Base-by-base conservation (phyloP, 2,113 vertebrate species). In the Polypterus bichir region DNA sequence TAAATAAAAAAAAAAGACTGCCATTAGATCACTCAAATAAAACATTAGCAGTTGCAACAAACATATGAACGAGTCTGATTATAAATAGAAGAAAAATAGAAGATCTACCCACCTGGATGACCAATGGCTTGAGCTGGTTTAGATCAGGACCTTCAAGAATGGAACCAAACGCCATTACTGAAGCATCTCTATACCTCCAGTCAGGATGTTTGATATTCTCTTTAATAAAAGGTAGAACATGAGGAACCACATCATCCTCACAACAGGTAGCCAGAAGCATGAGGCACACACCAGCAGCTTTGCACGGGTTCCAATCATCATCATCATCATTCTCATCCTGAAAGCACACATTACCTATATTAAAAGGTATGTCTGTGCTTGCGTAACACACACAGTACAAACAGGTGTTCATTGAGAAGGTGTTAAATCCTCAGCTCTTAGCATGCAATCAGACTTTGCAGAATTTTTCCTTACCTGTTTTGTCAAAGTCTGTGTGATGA, bases 281-380 rank as follows among this genome's bases (percentile, higher is more conserved):
- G 73, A 99, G 89, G 73, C 96, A 99, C 65, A 98, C 96, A 0
- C 96, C 93, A 0, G 96, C 96, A 0, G 94, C 94, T 73, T 99
- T 98, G 54, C 96, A 99, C 3, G 96, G 96, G 78, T 98, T 97
- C 96, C 96, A 99, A 82, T 99, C 96, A 0, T 99, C 94, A 0
- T 98, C 94, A 0, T 98, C 96, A 1, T 99, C 95, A 0, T 94
- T 99, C 76, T 98, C 96, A 3, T 98, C 94, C 96, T 98, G 71
- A 45, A 5, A 9, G 7, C 52, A 60, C 51, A 52, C 51, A 52
- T 10, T 3, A 9, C 49, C 49, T 9, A 58, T 7, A 27, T 27
- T 27, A 27, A 27, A 27, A 27, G 27, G 27, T 27, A 27, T 27
- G 27, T 27, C 27, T 27, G 27, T 27, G 27, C 27, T 27, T 27